Evolutionary conservation across 2,888 invertebrate species (phyloP).

Genomic region (Cerceris ruficornis): DNA sequence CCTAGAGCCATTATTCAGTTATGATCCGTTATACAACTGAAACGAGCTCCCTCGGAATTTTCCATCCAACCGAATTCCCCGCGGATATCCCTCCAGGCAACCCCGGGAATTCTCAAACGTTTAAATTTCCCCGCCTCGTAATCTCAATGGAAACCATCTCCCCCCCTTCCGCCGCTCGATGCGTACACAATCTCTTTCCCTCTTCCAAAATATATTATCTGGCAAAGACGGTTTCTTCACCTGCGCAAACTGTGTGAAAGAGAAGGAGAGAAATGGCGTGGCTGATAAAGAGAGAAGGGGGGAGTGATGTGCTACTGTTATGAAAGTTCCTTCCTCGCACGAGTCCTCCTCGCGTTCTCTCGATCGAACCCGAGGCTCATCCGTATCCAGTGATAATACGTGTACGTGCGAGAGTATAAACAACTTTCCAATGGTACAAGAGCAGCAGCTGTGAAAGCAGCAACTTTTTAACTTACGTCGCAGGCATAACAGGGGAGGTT

Average conservation of each 20-base stretch:
- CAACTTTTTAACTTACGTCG: slow-evolving; percentile 58
- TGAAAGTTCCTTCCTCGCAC: slow-evolving; percentile 44
- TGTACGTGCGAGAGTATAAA: slow-evolving; percentile 59
- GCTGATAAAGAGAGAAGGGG: background rate
- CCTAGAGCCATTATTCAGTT: too few species aligned
- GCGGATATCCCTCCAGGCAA: background rate
- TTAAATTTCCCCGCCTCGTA: slow-evolving; percentile 5
- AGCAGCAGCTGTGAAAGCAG: slow-evolving; percentile 68
- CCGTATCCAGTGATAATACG: slow-evolving; percentile 56
- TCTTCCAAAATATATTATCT: slow-evolving; percentile 31
- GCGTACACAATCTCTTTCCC: slow-evolving; percentile 24
- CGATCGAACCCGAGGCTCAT: slow-evolving; percentile 31
- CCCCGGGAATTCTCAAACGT: background rate
- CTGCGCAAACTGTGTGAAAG: slow-evolving; percentile 55
- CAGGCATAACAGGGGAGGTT: slow-evolving; percentile 45
- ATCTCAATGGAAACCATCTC: slow-evolving; percentile 8
- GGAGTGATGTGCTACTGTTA: slow-evolving; percentile 51
- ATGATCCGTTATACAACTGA: too few species aligned
- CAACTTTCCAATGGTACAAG: slow-evolving; percentile 63
- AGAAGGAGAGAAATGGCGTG: background rate
- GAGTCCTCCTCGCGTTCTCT: slow-evolving; percentile 22
- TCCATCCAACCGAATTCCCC: background rate
- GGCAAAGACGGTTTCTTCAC: slow-evolving; percentile 54
- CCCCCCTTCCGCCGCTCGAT: background rate
- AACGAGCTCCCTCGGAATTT: too few species aligned